phyloP scores from a whole-genome alignment of 2,888 invertebrate species.

The Cecidostiba fungosa region DNA sequence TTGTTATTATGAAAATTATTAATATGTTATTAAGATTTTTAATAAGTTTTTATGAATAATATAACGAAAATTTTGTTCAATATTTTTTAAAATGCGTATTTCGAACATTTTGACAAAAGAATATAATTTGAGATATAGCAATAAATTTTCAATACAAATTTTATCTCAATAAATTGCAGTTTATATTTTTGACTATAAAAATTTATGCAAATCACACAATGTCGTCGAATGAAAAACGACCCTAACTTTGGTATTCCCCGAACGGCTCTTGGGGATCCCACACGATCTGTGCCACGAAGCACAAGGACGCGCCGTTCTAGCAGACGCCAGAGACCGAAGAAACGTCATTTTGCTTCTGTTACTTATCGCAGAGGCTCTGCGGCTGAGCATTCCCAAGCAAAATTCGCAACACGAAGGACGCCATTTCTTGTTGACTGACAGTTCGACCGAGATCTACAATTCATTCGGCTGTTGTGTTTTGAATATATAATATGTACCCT shows the following conservation, averaged over 20 bases:
- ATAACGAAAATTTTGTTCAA: background rate
- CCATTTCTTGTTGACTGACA: background rate
- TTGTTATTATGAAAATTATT: background rate
- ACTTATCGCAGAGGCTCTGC: background rate
- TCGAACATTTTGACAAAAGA: background rate
- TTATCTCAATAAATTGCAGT: background rate
- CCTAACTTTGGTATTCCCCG: background rate
- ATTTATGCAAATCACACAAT: background rate
- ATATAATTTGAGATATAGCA: background rate
- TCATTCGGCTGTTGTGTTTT: too few species aligned
- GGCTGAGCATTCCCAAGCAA: too few species aligned
- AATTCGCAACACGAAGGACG: background rate
- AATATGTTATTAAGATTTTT: background rate
- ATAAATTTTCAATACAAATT: too few species aligned
- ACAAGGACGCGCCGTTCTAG: too few species aligned
- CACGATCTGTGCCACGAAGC: background rate
- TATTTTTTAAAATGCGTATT: background rate
- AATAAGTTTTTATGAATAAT: background rate
- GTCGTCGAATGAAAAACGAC: background rate
- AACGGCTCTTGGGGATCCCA: background rate
- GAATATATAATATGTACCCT: too few species aligned
- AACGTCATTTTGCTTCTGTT: background rate
- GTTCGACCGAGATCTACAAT: background rate
- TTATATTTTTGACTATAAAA: background rate
- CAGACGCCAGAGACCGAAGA: too few species aligned